Base-by-base conservation (phyloP, 2,797 vertebrate genomes). In the Sebastes kiyomatsui region DNA sequence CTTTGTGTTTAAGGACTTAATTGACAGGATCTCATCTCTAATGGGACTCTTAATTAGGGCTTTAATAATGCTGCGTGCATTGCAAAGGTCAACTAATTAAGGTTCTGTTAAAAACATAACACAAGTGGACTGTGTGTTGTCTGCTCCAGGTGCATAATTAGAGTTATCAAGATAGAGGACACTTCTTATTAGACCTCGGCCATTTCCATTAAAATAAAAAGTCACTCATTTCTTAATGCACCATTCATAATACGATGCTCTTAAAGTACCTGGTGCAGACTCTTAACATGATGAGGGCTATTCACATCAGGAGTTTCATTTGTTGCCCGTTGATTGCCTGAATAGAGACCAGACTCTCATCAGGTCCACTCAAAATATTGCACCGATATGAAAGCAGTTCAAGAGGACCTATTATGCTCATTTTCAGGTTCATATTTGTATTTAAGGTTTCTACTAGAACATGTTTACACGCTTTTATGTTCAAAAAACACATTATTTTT, bases 61-160 rank as follows among this genome's bases (percentile, higher is more conserved):
- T 87, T 88, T 87, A 76, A 85, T 83, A 83, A 76, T 16, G 10
- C 49, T 4, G 3, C 3, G 27, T 42, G 49, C 64, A 18, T 27
- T 23, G 61, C 54, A 90, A 94, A 90, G 88, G 89, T 86, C 85
- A 88, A 66, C 75, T 69, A 87, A 80, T 91, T 86, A 88, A 72
- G 72, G 75, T 67, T 23, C 46, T 70, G 76, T 58, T 70, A 72
- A 72, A 86, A 83, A 68, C 71, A 75, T 2, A 25, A 28, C 38
- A 67, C 56, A n/a, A 71, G 65, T 67, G n/a, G 49, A 16, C 54
- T 2, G 16, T 55, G 52, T 70, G 56, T 76, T 62, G 77, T 80
- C 67, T 81, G 56, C 67, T 76, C 5, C 42, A 80, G 82, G 80
- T 90, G 83, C 30, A 18, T 88, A 80, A 90, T 88, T 80, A 20